Evolutionary conservation across 2,888 invertebrate genomes (phyloP).

Genomic region (Hyles lineata): DNA sequence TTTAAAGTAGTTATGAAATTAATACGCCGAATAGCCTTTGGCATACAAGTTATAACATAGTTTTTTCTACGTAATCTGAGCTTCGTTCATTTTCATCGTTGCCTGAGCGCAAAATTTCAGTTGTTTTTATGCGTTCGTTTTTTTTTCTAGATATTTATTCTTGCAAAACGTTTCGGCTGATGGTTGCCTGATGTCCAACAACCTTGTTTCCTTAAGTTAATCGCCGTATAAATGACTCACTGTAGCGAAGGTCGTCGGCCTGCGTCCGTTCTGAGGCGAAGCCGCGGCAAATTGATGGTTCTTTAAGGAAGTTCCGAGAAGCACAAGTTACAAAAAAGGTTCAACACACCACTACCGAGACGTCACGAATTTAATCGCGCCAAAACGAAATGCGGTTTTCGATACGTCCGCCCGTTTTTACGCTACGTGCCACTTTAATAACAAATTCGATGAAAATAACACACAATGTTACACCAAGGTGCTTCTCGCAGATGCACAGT

Average conservation of each 20-base stretch:
- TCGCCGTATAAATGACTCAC: slow-evolving; percentile 58
- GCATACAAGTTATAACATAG: neutral
- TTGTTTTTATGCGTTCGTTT: slow-evolving; percentile 1
- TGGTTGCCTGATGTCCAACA: slow-evolving; percentile 28
- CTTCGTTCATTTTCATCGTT: slow-evolving; percentile 12
- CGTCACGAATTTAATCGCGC: slow-evolving; percentile 53
- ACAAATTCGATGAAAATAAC: neutral
- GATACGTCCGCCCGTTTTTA: slow-evolving; percentile 35
- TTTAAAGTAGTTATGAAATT: no score
- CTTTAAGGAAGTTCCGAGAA: slow-evolving; percentile 65
- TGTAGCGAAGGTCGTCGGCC: slow-evolving; percentile 62
- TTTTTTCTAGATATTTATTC: slow-evolving; percentile 21
- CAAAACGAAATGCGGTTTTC: slow-evolving; percentile 44
- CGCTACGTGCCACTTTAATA: slow-evolving; percentile 6
- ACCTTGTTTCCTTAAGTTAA: slow-evolving; percentile 55
- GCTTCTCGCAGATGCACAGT: neutral
- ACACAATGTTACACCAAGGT: neutral
- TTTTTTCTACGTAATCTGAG: neutral
- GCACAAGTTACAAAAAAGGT: slow-evolving; percentile 54
- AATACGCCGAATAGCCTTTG: no score
- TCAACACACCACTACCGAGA: slow-evolving; percentile 47
- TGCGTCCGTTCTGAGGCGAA: slow-evolving; percentile 50
- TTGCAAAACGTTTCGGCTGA: slow-evolving; percentile 23
- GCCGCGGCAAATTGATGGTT: slow-evolving; percentile 60
- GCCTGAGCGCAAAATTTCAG: neutral